Conservation (phyloP, 2,797 vertebrate genomes). For the Chlorospingus flavigularis region DNA sequence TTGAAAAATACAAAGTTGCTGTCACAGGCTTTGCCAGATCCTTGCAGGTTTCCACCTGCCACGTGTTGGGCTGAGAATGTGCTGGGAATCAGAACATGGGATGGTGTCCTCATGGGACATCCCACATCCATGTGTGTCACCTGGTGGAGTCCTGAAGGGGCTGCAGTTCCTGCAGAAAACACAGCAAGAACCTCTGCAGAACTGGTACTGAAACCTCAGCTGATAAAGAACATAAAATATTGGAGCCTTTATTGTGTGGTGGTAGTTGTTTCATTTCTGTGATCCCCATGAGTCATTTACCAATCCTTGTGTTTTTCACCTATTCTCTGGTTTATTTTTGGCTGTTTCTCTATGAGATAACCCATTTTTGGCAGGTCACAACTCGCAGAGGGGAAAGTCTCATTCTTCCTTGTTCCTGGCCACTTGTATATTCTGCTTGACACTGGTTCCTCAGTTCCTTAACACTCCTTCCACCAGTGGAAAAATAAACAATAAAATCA, state of each 20-base stretch:
- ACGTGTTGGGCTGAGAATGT: rapidly evolving
- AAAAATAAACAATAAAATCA: background rate
- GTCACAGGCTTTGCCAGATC: background rate
- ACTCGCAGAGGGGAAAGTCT: background rate
- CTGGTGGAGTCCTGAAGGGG: background rate
- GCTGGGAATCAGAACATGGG: background rate
- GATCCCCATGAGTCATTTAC: background rate
- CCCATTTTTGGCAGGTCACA: background rate
- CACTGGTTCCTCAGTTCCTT: background rate
- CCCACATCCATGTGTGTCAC: rapidly evolving
- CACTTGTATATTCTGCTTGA: background rate
- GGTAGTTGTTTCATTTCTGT: background rate
- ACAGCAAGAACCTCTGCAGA: background rate
- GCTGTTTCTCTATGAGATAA: background rate
- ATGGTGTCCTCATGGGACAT: background rate
- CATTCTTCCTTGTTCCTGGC: background rate
- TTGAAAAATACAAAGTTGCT: background rate
- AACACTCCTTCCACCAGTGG: background rate
- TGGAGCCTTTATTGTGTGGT: background rate
- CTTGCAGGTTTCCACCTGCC: background rate
- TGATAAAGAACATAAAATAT: background rate
- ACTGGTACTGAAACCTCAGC: background rate
- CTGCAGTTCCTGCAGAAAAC: background rate
- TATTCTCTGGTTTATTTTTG: constrained; percentile 5
- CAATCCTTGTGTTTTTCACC: background rate